These are phyloP conservation scores for Aythya baeri DNA, from an alignment of 2,113 vertebrate species.

Conservation along the genomic window DNA sequence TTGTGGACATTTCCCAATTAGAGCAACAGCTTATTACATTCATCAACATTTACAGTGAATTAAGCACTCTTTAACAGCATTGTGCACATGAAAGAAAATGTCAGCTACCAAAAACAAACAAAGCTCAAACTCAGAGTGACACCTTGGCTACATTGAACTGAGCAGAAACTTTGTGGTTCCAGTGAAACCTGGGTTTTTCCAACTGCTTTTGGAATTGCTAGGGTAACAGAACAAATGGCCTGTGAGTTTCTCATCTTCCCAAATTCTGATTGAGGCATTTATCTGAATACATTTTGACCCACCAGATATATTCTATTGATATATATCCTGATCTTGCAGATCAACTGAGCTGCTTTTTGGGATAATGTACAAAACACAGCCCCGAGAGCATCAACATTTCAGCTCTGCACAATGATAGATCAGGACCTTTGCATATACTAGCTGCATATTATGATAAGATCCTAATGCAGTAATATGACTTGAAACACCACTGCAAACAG, in stretches of 20 bases:
- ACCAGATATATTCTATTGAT: no score
- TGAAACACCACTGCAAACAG: background rate
- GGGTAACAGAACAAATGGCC: no score
- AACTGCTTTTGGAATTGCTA: background rate
- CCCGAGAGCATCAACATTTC: background rate
- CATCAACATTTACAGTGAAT: background rate
- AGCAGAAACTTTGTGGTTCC: background rate
- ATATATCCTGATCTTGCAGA: background rate
- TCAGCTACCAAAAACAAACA: background rate
- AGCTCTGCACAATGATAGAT: background rate
- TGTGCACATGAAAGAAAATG: background rate
- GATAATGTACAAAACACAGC: background rate
- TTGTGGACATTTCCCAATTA: background rate
- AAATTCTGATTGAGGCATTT: background rate
- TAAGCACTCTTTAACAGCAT: background rate
- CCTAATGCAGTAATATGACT: background rate
- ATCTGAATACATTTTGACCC: background rate
- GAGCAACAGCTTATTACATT: background rate
- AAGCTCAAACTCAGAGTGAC: background rate
- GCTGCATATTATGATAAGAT: background rate
- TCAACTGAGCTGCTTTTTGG: background rate
- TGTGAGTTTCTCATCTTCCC: background rate
- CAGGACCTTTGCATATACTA: background rate
- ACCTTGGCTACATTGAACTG: background rate
- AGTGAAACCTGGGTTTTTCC: fast-evolving